Base-by-base conservation (phyloP, 2,797 vertebrate genomes). In the Peromyscus aztecus region DNA sequence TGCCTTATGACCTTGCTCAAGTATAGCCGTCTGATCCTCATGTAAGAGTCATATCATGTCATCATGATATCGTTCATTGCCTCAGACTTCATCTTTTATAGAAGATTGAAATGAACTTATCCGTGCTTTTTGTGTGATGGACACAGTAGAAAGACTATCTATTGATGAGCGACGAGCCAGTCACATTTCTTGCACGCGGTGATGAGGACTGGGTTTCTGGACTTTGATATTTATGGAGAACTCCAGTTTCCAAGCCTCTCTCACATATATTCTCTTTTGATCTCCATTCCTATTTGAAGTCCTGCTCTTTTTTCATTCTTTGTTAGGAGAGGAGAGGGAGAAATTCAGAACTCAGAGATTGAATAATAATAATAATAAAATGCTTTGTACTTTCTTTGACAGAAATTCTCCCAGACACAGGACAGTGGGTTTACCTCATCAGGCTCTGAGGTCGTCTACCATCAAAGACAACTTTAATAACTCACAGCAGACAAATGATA, bases 391-490 rank as follows among this genome's bases (percentile, higher is more conserved):
- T 97, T 97, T 96, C 87, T 81, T 97, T 95, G 94, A 97, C 73
- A 96, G 77, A 98, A 97, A 97, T 91, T 52, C 2, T 92, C 92
- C 69, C 89, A 98, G 97, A 91, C 96, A 89, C 37, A 89, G 85
- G 71, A 95, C 1, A n/a, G 95, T 94, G 76, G 82, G 61, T 97
- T 98, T 97, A 92, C 89, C 98, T 98, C 92, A 94, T 37, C 96
- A 85, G 71, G 55, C 78, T 96, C 43, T 29, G 37, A 29, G 88
- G 37, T 16, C 81, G 52, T 87, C 86, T 93, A 95, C 34, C 91
- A 97, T 98, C 97, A 98, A 98, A 98, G 97, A 57, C 6, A 96
- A 57, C 9, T 24, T n/a, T 91, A 77, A 77, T n/a, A 94, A 94
- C 16, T 40, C 59, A 93, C 4, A 87, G 34, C 80, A 94, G 85